Evolutionary conservation across 2,888 invertebrate genomes (phyloP), one percentile per base, ranked within the genome.

Genomic region (Pseudolycoriella hygida): DNA sequence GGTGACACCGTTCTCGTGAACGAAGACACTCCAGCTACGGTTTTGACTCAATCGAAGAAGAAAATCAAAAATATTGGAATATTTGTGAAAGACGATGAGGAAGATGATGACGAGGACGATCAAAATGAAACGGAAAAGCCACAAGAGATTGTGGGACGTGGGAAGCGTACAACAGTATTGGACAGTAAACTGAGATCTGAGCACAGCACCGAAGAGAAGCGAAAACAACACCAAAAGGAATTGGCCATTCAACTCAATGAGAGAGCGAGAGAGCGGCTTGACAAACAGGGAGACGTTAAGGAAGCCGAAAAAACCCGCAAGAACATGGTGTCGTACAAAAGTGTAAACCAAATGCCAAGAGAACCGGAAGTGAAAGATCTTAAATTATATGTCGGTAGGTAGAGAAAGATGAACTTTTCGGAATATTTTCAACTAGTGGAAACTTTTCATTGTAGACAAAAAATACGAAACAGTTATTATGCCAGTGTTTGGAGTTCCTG

Each of bases 401-500:
- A 17, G n/a, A n/a, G n/a, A n/a, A n/a, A n/a, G n/a, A n/a, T n/a
- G n/a, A n/a, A 25, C 8, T 25, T 25, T 25, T 25, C 8, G 25
- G 25, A 4, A 25, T 25, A 6, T 25, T 25, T 4, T 2, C 34
- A 14, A 10, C 34, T 10, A 34, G 11, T 14, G 4, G 34, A 30
- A 6, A 34, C 42, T 42, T 52, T 43, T 37, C 43, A 50, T 62
- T 69, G 46, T 67, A 85, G 93, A 96, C 69, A 82, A 84, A 55
- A 94, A 92, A 67, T 94, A 94, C 62, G 98, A 98, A 67, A 94
- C 96, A 1, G 85, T 99, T n/a, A 93, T 98, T 52, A 67, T 98
- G 58, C 98, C 98, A 2, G 79, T 98, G 54, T 97, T 90, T 69
- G 97, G 97, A 48, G 72, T 90, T 40, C 85, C 96, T 1, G 92